A percentile compares a stretch with the other conserved stretches of the same genome.
These are phyloP conservation scores for Ophioninae sp. DNA, from an alignment of 2,888 invertebrate species.

Conservation along the genomic window DNA sequence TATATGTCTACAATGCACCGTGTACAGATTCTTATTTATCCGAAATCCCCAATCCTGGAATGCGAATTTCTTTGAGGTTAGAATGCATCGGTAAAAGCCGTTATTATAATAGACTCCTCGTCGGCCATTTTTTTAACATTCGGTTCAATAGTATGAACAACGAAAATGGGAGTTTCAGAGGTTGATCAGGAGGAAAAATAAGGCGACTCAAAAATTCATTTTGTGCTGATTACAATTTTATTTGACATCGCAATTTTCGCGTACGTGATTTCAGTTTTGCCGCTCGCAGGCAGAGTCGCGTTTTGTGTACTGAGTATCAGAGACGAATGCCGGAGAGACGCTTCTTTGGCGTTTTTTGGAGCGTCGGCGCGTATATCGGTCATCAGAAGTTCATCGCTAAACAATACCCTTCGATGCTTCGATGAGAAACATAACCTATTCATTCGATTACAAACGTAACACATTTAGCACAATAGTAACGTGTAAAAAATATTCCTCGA, in stretches of 20 bases:
- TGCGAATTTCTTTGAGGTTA: too few relatives aligned
- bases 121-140: too few relatives aligned
- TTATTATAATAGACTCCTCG: too few relatives aligned
- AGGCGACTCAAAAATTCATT: neutral
- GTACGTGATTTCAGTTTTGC: neutral
- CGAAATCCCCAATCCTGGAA: too few relatives aligned
- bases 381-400: too few relatives aligned
- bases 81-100: too few relatives aligned
- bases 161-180: neutral
- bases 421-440: too few relatives aligned
- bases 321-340: too few relatives aligned
- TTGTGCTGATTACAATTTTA: constrained; percentile 1
- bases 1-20: constrained; percentile 23
- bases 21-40: neutral
- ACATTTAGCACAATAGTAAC: neutral
- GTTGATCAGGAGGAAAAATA: neutral
- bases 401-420: too few relatives aligned
- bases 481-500: neutral
- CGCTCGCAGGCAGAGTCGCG: constrained; percentile 2
- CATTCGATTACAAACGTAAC: neutral
- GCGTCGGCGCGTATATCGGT: too few relatives aligned
- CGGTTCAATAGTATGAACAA: neutral
- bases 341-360: too few relatives aligned
- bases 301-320: too few relatives aligned
- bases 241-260: neutral